A percentile compares a stretch with the other conserved stretches of the same genome.
phyloP scores from a whole-genome alignment of 2,888 invertebrate genomes.

The Onchidella celtica region DNA sequence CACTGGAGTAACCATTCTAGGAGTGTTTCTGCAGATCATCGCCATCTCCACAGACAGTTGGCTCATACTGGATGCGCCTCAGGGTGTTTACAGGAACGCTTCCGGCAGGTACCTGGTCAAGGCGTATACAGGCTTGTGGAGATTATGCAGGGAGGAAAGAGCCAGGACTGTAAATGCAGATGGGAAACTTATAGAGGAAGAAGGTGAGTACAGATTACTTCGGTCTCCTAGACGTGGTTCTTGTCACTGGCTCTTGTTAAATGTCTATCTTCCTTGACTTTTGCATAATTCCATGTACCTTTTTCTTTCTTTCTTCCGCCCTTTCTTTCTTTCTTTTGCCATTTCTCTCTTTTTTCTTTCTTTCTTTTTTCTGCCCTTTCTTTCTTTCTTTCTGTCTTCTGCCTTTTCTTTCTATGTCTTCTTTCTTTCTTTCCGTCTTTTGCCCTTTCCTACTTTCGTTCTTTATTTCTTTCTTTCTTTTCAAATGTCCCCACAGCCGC shows the following conservation, averaged over 20 bases:
- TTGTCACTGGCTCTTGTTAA: too few species aligned
- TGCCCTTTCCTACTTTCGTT: too few species aligned
- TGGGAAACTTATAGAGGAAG: conserved; percentile 31
- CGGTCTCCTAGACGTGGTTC: neutral
- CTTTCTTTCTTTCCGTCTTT: too few species aligned
- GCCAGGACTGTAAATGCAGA: neutral
- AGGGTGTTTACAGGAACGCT: conserved; percentile 55
- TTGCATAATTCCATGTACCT: too few species aligned
- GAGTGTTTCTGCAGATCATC: conserved; percentile 53
- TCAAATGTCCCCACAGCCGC: too few species aligned
- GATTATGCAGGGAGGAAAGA: conserved; percentile 57
- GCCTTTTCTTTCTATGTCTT: too few species aligned
- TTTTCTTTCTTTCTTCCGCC: neutral
- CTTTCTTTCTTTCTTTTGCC: neutral
- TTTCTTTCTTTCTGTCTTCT: too few species aligned
- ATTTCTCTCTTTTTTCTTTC: neutral
- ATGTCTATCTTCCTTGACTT: too few species aligned
- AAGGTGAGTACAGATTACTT: neutral
- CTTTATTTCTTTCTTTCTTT: too few species aligned
- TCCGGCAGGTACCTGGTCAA: conserved; percentile 56
- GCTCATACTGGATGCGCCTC: conserved; percentile 50
- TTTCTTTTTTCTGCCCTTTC: neutral
- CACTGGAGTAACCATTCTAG: conserved; percentile 52
- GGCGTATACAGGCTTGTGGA: conserved; percentile 66
- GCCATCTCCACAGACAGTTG: conserved; percentile 57